Base-by-base conservation (phyloP, 2,797 vertebrate species). In the Synaphobranchus kaupii region DNA sequence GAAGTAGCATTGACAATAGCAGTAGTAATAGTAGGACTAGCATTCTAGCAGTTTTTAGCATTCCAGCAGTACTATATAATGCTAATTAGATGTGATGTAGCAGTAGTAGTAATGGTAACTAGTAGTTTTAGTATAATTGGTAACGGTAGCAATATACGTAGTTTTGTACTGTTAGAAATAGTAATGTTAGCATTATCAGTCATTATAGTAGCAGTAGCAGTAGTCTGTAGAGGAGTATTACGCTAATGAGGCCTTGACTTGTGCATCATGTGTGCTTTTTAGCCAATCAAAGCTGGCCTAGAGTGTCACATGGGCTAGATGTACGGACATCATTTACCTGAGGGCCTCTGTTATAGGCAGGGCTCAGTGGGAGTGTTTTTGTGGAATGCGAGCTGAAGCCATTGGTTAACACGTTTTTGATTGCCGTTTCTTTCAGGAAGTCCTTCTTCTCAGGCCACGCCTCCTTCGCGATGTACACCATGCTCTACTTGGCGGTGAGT, bases 401-500 rank as follows among this genome's bases (percentile, higher is more conserved):
- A 84, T 66, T 58, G 83, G 68, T 48, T 81, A 54, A 76, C 9
- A 17, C 71, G 34, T 80, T 34, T 54, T 85, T 9, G 76, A 48
- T 80, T 48, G 76, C 5, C 76, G 9, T 85, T 80, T 89, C 88
- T 90, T 94, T 90, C 94, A 97, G 97, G 93, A 97, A 96, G 91
- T 96, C 96, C 5, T 97, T 96, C 92, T 97, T 95, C 91, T 97
- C 96, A 0, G 96, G 96, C 83, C 96, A 97, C 8, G 94, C 96
- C 88, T 97, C 96, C 78, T 96, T 96, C 3, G 94, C 97, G 44
- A 96, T 95, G 96, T 97, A 97, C 94, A 95, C 95, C 92, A 96
- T 96, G 94, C 93, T 96, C 58, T 97, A 96, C 92, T 92, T 97
- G 91, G 94, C 94, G 91, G 96, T 97, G 92, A 97, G 97, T 96